Conservation (phyloP, 2,113 vertebrate genomes). For the Platanista minor region DNA sequence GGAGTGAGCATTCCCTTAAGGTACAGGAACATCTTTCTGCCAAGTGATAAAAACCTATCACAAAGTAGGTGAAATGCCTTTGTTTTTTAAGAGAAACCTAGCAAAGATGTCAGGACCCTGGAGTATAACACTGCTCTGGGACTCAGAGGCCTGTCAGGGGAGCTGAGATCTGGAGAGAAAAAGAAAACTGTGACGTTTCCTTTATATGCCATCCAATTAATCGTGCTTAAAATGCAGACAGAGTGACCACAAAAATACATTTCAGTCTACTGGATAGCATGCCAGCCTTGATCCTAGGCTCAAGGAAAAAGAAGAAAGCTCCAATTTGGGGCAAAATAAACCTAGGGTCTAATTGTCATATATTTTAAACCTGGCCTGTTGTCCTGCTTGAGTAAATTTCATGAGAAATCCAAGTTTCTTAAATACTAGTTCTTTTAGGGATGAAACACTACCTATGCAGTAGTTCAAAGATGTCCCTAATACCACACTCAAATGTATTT, state of each 20-base stretch:
- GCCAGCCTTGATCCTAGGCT: neutral
- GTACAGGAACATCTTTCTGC: neutral
- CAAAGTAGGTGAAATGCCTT: neutral
- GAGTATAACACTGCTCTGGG: neutral
- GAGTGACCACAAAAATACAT: neutral
- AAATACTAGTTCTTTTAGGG: neutral
- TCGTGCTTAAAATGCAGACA: neutral
- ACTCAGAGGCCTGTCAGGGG: neutral
- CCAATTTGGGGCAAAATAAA: neutral
- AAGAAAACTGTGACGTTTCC: neutral
- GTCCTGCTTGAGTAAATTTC: neutral
- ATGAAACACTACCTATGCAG: neutral
- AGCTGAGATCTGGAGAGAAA: neutral
- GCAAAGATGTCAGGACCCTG: neutral
- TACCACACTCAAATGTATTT: neutral
- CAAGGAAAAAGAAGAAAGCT: neutral
- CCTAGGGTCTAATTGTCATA: neutral
- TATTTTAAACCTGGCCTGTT: neutral
- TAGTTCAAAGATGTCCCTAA: neutral
- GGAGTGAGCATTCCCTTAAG: neutral
- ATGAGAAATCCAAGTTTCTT: neutral
- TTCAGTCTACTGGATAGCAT: neutral
- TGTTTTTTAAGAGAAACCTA: neutral
- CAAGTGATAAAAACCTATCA: constrained; percentile 31
- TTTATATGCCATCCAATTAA: neutral